phyloP scores from a whole-genome alignment of 2,113 vertebrate genomes.

The Podarcis raffonei region DNA sequence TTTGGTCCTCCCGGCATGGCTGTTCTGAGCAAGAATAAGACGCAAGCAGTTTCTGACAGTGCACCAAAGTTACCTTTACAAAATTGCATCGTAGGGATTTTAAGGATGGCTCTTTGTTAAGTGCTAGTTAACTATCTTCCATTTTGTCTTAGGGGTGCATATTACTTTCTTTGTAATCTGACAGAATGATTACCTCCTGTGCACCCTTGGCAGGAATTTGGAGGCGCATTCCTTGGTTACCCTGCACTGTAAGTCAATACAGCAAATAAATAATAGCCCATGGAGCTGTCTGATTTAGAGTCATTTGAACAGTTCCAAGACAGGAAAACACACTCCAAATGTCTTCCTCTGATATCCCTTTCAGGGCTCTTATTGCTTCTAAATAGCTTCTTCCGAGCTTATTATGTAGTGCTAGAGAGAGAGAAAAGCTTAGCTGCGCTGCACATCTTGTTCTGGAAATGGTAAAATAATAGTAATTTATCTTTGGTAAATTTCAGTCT shows the following conservation, averaged over 20 bases:
- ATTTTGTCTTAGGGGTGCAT: slow-evolving; percentile 13
- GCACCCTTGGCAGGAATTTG: neutral
- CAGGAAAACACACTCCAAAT: neutral
- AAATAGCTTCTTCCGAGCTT: slow-evolving; percentile 23
- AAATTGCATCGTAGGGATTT: neutral
- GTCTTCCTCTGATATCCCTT: slow-evolving; percentile 28
- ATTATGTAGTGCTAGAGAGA: slow-evolving; percentile 5
- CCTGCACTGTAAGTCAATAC: slow-evolving; percentile 7
- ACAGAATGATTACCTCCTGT: neutral
- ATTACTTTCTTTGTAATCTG: slow-evolving; percentile 37
- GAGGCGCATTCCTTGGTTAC: slow-evolving; percentile 17
- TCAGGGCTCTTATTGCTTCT: slow-evolving; percentile 19
- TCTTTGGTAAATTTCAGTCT: neutral
- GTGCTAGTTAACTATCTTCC: neutral
- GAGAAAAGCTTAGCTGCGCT: neutral
- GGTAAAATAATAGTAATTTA: slow-evolving; percentile 34
- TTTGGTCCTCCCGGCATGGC: neutral
- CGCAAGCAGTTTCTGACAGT: neutral
- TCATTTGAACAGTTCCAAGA: slow-evolving; percentile 18
- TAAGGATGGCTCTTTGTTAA: slow-evolving; percentile 21
- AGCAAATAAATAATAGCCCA: slow-evolving; percentile 26
- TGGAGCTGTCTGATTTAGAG: slow-evolving; percentile 30
- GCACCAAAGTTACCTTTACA: slow-evolving; percentile 12
- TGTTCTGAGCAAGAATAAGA: neutral
- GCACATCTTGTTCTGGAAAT: slow-evolving; percentile 5